Evolutionary conservation across 2,797 vertebrate genomes (phyloP), one percentile per base, ranked within the genome.

Genomic region (Tamandua tetradactyla): DNA sequence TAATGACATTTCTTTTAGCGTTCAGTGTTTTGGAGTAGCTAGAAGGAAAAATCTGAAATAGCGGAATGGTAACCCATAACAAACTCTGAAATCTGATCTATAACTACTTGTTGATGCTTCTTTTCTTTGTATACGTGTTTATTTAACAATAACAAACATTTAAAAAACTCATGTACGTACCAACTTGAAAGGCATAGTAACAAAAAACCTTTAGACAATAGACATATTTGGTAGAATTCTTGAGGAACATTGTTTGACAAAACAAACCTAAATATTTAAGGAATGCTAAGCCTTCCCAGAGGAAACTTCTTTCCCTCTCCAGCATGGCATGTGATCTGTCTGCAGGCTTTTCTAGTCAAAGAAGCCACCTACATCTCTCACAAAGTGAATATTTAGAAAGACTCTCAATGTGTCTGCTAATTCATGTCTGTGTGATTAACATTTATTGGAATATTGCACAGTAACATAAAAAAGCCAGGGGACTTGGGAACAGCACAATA

Each of bases 231-330:
- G 59, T 93, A 30, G 49, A 91, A 95, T 87, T 89, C 89, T 92
- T 93, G 42, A 91, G 71, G 89, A 87, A 94, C 59, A n/a, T n/a
- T n/a, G n/a, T n/a, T n/a, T 37, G 76, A 87, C 52, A 82, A 93
- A 95, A 92, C 23, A 93, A 93, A 86, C 32, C 57, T 88, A 89
- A 93, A 94, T 95, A 84, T 94, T 95, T 96, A 96, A 97, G 91
- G 66, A 95, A 91, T 75, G 79, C 81, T 93, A 93, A 81, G 27
- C 47, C 90, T n/a, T 96, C 44, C 81, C 66, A 12, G n/a, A 57
- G 74, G 85, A 94, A 89, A 69, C 57, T 47, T 87, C 35, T 71
- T 93, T 20, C 42, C 69, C 61, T 93, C 89, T 57, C 84, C 25
- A 37, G 49, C 6, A 30, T 55, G 47, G 66, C n/a, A n/a, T 62